Base-by-base conservation (phyloP, 2,797 vertebrate species). In the Glossophaga mutica region DNA sequence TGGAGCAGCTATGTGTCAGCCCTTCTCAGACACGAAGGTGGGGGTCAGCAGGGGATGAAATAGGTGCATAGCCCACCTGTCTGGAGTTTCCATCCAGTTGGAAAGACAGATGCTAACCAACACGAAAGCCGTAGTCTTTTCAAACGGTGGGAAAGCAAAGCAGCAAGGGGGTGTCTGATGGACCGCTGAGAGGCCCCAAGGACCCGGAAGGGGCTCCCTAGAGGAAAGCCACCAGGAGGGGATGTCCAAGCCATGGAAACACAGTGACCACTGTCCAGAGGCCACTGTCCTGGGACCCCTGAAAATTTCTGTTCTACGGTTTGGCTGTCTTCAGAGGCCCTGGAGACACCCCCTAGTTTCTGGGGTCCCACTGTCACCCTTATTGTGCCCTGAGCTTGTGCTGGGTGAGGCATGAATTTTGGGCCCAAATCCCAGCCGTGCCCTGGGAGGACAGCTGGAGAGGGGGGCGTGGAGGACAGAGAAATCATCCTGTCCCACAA, bases 71-170 rank as follows among this genome's bases (percentile, higher is more conserved):
- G 2, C 48, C 4, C 22, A 11, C 22, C 9, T 15, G n/a, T 18
- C 3, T 24, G 46, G 39, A 24, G 19, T 6, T 26, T 24, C 52
- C 70, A 3, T 14, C 18, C 9, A 0, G 24, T 0, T 0, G 50
- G 8, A 6, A 6, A 22, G 50, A 55, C 24, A 32, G 21, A 14
- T 4, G 1, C 2, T 0, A 1, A 0, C 10, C 9, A 21, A 18
- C 8, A 5, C 15, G 2, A 5, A 1, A 50, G 74, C 32, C 21
- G 0, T 0, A 2, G 52, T 21, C 52, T 52, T 62, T 19, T n/a
- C 6, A 0, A 1, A 26, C 0, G 6, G 26, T 8, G 9, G 37
- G 1, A 0, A 15, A 16, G 48, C 2, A 1, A 32, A 18, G 26
- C 42, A 39, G 74, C 46, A 8, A 32, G 21, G n/a, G 6, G 6